phyloP scores from a whole-genome alignment of 2,113 vertebrate genomes.

The Microcebus jonahi region DNA sequence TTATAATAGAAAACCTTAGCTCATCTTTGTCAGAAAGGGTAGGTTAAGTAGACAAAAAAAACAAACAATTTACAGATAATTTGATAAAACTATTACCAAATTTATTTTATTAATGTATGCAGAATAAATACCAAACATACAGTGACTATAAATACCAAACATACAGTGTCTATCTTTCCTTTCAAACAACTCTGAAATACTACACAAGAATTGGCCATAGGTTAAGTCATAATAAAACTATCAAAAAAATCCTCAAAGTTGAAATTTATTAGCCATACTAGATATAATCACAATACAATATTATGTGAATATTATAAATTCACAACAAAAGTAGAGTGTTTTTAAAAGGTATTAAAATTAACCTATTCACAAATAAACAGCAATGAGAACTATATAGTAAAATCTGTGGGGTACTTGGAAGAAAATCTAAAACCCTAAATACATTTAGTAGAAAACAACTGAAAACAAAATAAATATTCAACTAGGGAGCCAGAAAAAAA shows the following conservation, averaged over 20 bases:
- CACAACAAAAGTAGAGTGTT: neutral
- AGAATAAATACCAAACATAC: neutral
- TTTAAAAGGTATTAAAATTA: neutral
- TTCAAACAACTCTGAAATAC: conserved; percentile 10
- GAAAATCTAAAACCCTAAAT: neutral
- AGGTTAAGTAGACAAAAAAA: neutral
- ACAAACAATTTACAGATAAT: neutral
- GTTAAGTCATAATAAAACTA: conserved; percentile 13
- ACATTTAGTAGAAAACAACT: neutral
- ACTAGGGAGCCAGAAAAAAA: neutral
- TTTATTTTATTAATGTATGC: neutral
- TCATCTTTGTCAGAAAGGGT: neutral
- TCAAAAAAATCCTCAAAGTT: neutral
- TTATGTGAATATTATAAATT: neutral
- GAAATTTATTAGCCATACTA: neutral
- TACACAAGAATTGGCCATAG: neutral
- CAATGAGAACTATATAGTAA: neutral
- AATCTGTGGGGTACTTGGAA: neutral
- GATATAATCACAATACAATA: neutral
- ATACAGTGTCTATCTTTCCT: neutral
- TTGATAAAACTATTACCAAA: neutral
- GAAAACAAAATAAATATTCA: neutral
- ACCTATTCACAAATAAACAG: conserved; percentile 15
- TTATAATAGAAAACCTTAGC: neutral
- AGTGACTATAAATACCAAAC: neutral